Evolutionary conservation across 2,888 invertebrate species (phyloP), one percentile per base, ranked within the genome.

Genomic region (Dicyrtoma fusca): DNA sequence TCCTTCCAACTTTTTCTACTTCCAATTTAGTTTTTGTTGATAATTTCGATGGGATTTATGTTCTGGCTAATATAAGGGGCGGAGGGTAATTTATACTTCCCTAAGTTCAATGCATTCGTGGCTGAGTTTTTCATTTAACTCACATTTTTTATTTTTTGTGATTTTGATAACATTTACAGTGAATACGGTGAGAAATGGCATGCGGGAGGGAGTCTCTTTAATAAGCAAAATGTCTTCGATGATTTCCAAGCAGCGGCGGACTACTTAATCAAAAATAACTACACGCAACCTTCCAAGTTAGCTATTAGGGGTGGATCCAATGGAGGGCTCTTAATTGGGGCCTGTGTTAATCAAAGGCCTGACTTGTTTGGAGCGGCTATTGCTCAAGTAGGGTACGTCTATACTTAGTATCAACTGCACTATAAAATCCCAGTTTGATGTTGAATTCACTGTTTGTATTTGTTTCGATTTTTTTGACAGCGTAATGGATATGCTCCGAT

Each of bases 401-500:
- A 97, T 94, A 0, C 90, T 96, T 84, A 95, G 92, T 86, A 88
- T 34, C 34, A 5, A 8, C 34, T 8, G 34, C 3, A 8, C 34
- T 34, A n/a, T 34, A 34, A 34, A 34, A 8, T 34, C 8, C 8
- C 8, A n/a, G n/a, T 34, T 34, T 34, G 34, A 34, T 34, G 8
- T 34, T 21, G 11, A n/a, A 11, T 19, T 25, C 14, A 23, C 25
- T 26, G 11, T 25, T 23, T 59, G 23, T 17, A 53, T 11, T 4
- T 53, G 21, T 23, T 11, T 34, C 4, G 8, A 8, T 34, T 34
- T 34, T 34, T 34, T 34, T 34, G 3, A 3, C 34, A 95, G 96
- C n/a, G 97, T 99, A 1, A 86, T 97, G 85, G 99, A 99, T 85
- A 95, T 98, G 96, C 86, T 98, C 75, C 89, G 97, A 71, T 99